phyloP scores from a whole-genome alignment of 2,797 vertebrate species.

The Lindbergichthys nudifrons region DNA sequence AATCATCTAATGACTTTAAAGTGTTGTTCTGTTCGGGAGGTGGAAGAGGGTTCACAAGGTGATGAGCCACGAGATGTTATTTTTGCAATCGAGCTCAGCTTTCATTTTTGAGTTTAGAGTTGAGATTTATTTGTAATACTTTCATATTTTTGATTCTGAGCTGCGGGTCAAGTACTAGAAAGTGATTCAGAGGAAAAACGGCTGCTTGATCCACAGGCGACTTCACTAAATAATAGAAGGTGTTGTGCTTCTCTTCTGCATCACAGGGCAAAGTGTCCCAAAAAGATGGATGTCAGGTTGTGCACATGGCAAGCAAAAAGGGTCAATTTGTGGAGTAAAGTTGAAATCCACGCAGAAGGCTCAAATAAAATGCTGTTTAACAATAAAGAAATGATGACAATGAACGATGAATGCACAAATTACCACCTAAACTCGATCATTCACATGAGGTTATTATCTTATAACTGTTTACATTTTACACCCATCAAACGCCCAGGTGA shows the following conservation, averaged over 20 bases:
- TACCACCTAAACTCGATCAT: background rate
- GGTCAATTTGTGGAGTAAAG: background rate
- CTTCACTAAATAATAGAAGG: slow-evolving; percentile 35
- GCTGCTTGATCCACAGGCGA: slow-evolving; percentile 41
- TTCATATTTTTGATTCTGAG: slow-evolving; percentile 40
- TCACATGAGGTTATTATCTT: background rate
- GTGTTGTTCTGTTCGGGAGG: slow-evolving; percentile 23
- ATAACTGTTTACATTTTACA: slow-evolving; percentile 34
- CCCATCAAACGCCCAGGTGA: background rate
- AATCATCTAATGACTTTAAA: slow-evolving; percentile 27
- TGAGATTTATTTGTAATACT: slow-evolving; percentile 53
- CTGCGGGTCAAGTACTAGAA: slow-evolving; percentile 39
- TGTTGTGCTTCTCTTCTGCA: slow-evolving; percentile 26
- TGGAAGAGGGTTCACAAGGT: slow-evolving; percentile 19
- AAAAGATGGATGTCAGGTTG: slow-evolving; percentile 22
- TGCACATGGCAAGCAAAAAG: slow-evolving; percentile 4
- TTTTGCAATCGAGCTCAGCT: slow-evolving; percentile 37
- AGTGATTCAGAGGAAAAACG: slow-evolving; percentile 28
- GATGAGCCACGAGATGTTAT: slow-evolving; percentile 42
- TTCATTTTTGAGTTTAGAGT: slow-evolving; percentile 39
- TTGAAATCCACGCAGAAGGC: background rate
- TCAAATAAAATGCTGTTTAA: slow-evolving; percentile 22
- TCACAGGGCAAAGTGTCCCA: slow-evolving; percentile 9
- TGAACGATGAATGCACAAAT: background rate
- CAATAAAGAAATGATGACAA: slow-evolving; percentile 15